A percentile compares a stretch with the other conserved stretches of the same genome.
These are phyloP conservation scores for Microctonus hyperodae DNA, from an alignment of 2,888 invertebrate species.

Conservation along the genomic window DNA sequence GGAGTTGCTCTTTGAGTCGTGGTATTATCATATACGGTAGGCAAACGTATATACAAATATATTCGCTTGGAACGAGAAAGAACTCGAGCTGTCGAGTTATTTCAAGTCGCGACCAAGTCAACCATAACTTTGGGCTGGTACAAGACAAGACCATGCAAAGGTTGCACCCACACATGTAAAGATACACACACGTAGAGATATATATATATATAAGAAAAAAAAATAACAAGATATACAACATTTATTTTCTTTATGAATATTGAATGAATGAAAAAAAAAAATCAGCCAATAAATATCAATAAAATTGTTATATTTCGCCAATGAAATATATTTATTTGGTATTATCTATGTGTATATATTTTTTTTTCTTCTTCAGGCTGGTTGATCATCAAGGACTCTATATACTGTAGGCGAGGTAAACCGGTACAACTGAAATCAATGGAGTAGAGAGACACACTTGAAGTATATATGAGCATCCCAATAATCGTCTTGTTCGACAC, in stretches of 20 bases:
- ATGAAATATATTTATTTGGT: not conserved
- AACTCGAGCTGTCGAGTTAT: constrained; percentile 20
- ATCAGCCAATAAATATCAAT: not conserved
- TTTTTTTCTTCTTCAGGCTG: not conserved
- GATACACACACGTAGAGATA: not conserved
- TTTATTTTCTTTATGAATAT: not conserved
- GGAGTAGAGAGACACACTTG: constrained; percentile 2
- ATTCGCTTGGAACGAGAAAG: constrained; percentile 3
- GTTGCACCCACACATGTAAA: not conserved
- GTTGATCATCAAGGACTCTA: not conserved
- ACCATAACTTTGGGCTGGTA: constrained; percentile 22
- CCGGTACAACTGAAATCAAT: constrained; percentile 23
- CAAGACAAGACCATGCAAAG: constrained; percentile 10
- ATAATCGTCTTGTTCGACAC: constrained; percentile 26
- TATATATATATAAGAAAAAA: not conserved
- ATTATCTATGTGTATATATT: not conserved
- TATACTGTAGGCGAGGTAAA: constrained; percentile 18
- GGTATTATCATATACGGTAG: constrained; percentile 24
- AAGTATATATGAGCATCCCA: constrained; percentile 20
- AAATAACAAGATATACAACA: not conserved
- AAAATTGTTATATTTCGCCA: not conserved
- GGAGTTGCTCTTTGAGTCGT: constrained; percentile 5
- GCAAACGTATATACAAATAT: not conserved
- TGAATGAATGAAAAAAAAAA: not conserved
- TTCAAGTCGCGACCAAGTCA: constrained; percentile 19